A percentile compares a stretch with the other conserved stretches of the same genome.
These are phyloP conservation scores for Xestoiulus laeticollis DNA, from an alignment of 2,888 invertebrate species.

Conservation along the genomic window DNA sequence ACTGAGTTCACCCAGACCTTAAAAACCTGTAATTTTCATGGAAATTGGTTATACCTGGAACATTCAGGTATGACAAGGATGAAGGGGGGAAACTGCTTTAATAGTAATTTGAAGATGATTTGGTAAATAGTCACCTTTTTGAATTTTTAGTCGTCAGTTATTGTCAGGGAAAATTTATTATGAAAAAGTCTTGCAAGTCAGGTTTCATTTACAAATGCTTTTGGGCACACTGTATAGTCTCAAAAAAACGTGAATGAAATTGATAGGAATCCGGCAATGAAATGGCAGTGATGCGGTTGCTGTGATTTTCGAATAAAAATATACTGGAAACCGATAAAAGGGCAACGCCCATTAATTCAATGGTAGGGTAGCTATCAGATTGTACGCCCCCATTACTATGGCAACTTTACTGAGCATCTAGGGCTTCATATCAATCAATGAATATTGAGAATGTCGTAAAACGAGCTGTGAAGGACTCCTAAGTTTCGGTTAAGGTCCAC, in stretches of 20 bases:
- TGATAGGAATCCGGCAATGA: neutral
- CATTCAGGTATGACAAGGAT: too few relatives aligned
- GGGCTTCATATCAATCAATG: neutral
- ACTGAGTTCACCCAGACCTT: too few relatives aligned
- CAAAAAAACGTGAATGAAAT: neutral
- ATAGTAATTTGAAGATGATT: too few relatives aligned
- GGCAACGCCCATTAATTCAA: slow-evolving; percentile 1
- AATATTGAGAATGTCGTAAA: neutral
- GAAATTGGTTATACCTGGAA: too few relatives aligned
- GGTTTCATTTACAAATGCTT: too few relatives aligned
- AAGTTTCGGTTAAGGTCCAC: neutral
- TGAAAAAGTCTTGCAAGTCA: too few relatives aligned
- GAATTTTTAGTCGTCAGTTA: too few relatives aligned
- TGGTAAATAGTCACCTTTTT: too few relatives aligned
- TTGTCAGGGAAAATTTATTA: too few relatives aligned
- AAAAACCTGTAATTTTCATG: too few relatives aligned
- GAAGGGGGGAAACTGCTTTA: too few relatives aligned
- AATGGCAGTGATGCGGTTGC: neutral
- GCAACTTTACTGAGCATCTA: neutral
- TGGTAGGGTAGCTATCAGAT: neutral
- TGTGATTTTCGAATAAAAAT: neutral
- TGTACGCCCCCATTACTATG: neutral
- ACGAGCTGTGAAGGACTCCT: neutral
- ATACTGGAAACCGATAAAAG: neutral
- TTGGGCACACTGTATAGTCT: neutral